Base-by-base conservation (phyloP, 2,888 invertebrate species). In the Neoscelio sp. region DNA sequence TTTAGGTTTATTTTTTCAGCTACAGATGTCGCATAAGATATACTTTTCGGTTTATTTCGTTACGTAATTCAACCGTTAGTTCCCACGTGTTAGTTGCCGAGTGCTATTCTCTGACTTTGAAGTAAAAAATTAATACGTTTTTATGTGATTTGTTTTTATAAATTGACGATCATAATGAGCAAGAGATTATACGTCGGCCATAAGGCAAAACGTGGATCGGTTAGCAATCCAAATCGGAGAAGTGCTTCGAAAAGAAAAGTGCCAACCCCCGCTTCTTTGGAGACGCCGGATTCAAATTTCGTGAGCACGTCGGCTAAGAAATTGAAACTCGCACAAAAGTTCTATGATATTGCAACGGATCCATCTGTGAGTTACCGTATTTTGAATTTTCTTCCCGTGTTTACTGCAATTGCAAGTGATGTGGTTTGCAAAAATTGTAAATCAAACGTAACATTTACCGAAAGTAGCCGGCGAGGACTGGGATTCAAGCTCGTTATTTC, bases 391-490 rank as follows among this genome's bases (percentile, higher is more conserved):
- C 18, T 81, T 20, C 40, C 77, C 13, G 80, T 74, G 26, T 79
- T 82, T 50, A 42, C 67, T 13, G 78, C 76, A 10, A 58, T 80
- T 62, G 77, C 80, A 10, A 17, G 74, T 20, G 73, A 54, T 38
- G 52, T 82, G 30, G 65, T 82, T 7, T 82, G 80, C 44, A 79
- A 82, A 78, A 46, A 35, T 60, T 82, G 81, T 50, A 42, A 74
- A 42, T 82, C 79, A 20, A 23, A 80, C 20, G 70, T 81, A 5
- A 76, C 28, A 48, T 81, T 83, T 40, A 71, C 58, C 12, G 78
- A 82, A 80, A 70, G 15, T 54, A 35, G 70, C 17, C 67, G 73
- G 20, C 80, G 78, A 13, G 80, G 80, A 35, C 76, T 83, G 20
- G 80, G 80, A 7, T 80, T 83, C 44, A 81, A 33, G 10, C 33